Percentiles rank a stretch among this genome's conserved stretches.
Conservation (phyloP, 2,797 vertebrate species). For the Aselliscus stoliczkanus region DNA sequence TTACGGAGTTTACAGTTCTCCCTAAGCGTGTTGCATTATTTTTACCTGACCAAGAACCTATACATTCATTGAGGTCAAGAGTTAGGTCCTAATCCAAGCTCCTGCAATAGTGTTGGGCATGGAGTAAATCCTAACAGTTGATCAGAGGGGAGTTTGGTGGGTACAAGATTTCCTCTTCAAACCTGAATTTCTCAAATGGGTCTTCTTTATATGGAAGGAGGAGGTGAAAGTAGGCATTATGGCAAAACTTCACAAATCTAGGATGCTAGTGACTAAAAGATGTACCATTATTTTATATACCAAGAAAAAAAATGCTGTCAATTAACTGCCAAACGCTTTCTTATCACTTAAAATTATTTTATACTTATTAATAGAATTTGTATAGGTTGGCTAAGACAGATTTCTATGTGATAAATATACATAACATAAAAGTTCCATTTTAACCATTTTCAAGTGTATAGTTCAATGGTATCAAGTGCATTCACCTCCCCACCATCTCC, state of each 20-base stretch:
- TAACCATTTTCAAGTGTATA: not conserved
- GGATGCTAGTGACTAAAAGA: not conserved
- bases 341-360: not conserved
- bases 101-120: not conserved
- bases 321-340: not conserved
- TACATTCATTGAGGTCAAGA: not conserved
- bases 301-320: not conserved
- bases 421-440: not conserved
- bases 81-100: not conserved
- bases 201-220: not conserved
- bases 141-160: not conserved
- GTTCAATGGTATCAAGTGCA: not conserved
- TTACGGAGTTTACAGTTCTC: not conserved
- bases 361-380: not conserved
- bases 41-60: not conserved
- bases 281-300: not conserved
- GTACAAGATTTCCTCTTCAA: not conserved
- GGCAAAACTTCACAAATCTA: not conserved
- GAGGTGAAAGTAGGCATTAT: not conserved
- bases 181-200: not conserved
- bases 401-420: not conserved
- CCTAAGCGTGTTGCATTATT: not conserved
- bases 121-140: not conserved
- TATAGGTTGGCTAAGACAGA: not conserved
- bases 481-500: not conserved